Evolutionary conservation across 2,888 invertebrate genomes (phyloP).

Genomic region (Serripes groenlandicus): DNA sequence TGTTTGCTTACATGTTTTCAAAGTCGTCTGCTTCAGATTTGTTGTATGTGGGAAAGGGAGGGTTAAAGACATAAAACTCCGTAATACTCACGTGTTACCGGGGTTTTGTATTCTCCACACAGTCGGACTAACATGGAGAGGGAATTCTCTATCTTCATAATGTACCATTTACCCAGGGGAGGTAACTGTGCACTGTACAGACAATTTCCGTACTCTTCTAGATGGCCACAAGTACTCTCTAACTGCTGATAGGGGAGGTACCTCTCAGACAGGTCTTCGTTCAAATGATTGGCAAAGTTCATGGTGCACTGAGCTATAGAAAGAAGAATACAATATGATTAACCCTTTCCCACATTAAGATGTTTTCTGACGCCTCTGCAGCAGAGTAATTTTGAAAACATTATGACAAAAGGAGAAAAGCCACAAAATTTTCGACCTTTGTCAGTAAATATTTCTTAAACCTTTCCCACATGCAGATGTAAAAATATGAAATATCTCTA

Average conservation of each 20-base stretch:
- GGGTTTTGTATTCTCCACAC: slow-evolving; percentile 34
- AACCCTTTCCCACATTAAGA: too few relatives aligned
- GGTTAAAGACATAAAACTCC: not conserved
- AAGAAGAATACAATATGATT: too few relatives aligned
- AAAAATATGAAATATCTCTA: too few relatives aligned
- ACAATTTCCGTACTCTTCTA: slow-evolving; percentile 33
- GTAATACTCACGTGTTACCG: too few relatives aligned
- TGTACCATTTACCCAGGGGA: slow-evolving; percentile 32
- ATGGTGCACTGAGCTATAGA: slow-evolving; percentile 43
- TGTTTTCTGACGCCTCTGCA: too few relatives aligned
- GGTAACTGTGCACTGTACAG: slow-evolving; percentile 31
- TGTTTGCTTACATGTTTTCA: too few relatives aligned
- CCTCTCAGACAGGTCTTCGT: slow-evolving; percentile 8
- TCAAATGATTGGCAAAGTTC: slow-evolving; percentile 26
- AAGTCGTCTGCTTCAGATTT: not conserved
- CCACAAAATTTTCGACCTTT: too few relatives aligned
- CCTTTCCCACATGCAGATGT: too few relatives aligned
- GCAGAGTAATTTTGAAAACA: too few relatives aligned
- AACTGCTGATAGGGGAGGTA: slow-evolving; percentile 24
- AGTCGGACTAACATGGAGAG: slow-evolving; percentile 29
- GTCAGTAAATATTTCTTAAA: too few relatives aligned
- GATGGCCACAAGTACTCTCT: slow-evolving; percentile 30
- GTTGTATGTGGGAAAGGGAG: not conserved
- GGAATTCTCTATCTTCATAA: slow-evolving; percentile 24
- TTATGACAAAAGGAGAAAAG: not conserved